Base-by-base conservation (phyloP, 2,797 vertebrate species). In the Coluber constrictor region DNA sequence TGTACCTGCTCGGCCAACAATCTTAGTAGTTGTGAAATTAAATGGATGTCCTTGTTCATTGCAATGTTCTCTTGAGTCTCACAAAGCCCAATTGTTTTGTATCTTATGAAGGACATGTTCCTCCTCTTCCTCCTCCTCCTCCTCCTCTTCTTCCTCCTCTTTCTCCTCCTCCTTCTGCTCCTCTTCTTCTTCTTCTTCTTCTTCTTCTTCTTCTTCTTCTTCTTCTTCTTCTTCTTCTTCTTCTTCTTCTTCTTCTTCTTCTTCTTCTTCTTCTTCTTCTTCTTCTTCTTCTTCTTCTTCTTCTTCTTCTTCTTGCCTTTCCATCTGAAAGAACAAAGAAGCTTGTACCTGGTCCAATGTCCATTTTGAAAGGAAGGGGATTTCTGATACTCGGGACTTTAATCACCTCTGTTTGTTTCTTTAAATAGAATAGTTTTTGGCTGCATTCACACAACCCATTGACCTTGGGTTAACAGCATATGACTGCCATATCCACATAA, bases 161-260 rank as follows among this genome's bases (percentile, higher is more conserved):
- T 4, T 25, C 27, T 27, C 4, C 43, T 43, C 47, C 7, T 54
- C 51, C 9, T 54, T 9, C 51, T 9, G 8, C 51, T 51, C 8
- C 8, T 51, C 16, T 2, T 18, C 4, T 1, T 57, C 4, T 5
- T 18, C 1, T 18, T 57, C 16, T 3, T 16, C 16, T 5, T 18
- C 2, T 3, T 18, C 6, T 0, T 59, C 20, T 6, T 23, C 1
- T 1, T 7, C 2, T 5, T 15, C 57, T 2, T 2, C 20, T 60
- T 2, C 23, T 25, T 1, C 56, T 60, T 7, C 59, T 8, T 9
- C 23, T 3, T 20, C 59, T 8, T 2, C 57, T 15, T 8, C 57
- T 2, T 7, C 18, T 3, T 7, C 57, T 23, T 7, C 57, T 15
- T 23, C 1, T 1, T 23, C 6, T 5, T 7, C 2, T 5, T 23